Evolutionary conservation across 2,888 invertebrate species (phyloP).

Genomic region (Agrotis puta): DNA sequence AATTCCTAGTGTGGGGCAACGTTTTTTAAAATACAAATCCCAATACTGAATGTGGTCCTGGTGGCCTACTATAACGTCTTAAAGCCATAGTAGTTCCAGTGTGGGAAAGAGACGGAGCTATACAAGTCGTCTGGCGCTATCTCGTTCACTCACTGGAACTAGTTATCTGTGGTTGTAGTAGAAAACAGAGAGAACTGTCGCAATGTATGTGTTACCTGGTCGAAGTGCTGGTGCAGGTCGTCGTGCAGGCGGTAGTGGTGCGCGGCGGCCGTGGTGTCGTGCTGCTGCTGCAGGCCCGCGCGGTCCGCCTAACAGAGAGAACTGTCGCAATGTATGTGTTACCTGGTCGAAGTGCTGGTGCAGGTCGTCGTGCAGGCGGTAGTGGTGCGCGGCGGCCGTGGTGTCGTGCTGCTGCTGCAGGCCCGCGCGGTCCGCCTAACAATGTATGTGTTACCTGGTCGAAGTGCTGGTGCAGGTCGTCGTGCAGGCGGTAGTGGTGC

Average conservation of each 20-base stretch:
- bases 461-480: conserved; percentile 94
- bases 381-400: conserved; percentile 94
- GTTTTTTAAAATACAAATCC: too few relatives aligned
- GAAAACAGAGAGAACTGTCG: conserved; percentile 31
- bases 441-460: conserved; percentile 76
- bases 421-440: conserved; percentile 89
- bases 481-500: conserved; percentile 94
- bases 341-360: conserved; percentile 92
- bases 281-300: conserved; percentile 84
- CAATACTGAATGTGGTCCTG: too few relatives aligned
- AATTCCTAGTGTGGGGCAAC: too few relatives aligned
- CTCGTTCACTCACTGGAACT: too few relatives aligned
- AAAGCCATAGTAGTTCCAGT: too few relatives aligned
- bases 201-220: conserved; percentile 68
- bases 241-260: conserved; percentile 95
- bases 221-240: conserved; percentile 94
- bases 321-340: conserved; percentile 73
- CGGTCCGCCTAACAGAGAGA: conserved; percentile 90
- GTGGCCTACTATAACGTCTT: too few relatives aligned
- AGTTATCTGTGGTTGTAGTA: too few relatives aligned
- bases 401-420: conserved; percentile 88
- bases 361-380: conserved; percentile 94
- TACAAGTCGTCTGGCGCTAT: too few relatives aligned
- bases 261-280: conserved; percentile 93
- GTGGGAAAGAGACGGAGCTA: too few relatives aligned